These are phyloP conservation scores for Patella ulyssiponensis DNA, from an alignment of 2,888 invertebrate genomes.

Conservation along the genomic window DNA sequence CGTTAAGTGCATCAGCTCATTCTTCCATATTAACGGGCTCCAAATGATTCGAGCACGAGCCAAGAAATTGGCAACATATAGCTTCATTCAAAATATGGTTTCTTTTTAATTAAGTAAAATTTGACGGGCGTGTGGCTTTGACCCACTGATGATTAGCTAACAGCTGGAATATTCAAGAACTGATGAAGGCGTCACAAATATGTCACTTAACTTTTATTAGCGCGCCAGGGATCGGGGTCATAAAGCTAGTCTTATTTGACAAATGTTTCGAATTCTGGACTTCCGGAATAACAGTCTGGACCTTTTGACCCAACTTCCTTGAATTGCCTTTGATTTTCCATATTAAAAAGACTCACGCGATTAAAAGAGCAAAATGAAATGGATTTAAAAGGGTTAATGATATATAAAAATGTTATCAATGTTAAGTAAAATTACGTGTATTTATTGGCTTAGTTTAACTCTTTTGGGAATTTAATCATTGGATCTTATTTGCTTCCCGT, in stretches of 20 bases:
- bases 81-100: not conserved
- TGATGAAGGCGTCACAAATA: not conserved
- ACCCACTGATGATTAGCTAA: conserved; percentile 1
- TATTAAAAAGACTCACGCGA: too few relatives aligned
- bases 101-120: conserved; percentile 3
- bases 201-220: conserved; percentile 12
- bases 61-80: not conserved
- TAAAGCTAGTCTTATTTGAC: not conserved
- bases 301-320: too few relatives aligned
- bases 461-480: too few relatives aligned
- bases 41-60: not conserved
- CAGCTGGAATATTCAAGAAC: not conserved
- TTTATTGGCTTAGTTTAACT: too few relatives aligned
- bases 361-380: too few relatives aligned
- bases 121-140: conserved; percentile 5
- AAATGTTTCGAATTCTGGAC: not conserved
- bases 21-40: too few relatives aligned
- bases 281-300: not conserved
- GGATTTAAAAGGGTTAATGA: too few relatives aligned
- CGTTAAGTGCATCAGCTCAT: too few relatives aligned
- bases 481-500: too few relatives aligned
- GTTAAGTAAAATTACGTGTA: too few relatives aligned
- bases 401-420: too few relatives aligned
- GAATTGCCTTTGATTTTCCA: too few relatives aligned
- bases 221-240: not conserved